A percentile compares a stretch with the other conserved stretches of the same genome.
Evolutionary conservation across 2,888 invertebrate genomes (phyloP).

Genomic region (Trichogramma evanescens): DNA sequence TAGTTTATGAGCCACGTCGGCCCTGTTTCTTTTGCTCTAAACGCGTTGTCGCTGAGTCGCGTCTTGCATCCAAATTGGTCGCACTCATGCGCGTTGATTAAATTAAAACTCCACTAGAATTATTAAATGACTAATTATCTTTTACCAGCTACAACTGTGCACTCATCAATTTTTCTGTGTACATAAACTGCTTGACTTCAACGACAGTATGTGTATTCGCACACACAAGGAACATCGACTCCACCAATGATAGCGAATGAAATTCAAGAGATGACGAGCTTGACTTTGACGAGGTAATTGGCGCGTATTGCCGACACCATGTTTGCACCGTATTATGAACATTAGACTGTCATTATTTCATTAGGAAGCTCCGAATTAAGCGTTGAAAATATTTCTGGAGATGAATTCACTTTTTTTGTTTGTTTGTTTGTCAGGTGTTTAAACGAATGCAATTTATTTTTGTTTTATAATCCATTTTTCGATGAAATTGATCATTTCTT

Average conservation of each 20-base stretch:
- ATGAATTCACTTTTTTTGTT: too few species aligned
- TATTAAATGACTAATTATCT: constrained; percentile 14
- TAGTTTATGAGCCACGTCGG: constrained; percentile 31
- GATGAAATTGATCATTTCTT: too few species aligned
- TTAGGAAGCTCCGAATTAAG: too few species aligned
- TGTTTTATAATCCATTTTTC: too few species aligned
- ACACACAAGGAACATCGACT: too few species aligned
- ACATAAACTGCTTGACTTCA: background rate
- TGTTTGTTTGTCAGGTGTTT: too few species aligned
- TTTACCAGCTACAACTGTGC: background rate
- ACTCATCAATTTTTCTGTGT: constrained; percentile 7
- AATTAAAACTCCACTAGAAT: constrained; percentile 12
- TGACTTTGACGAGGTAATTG: background rate
- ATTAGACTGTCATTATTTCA: too few species aligned
- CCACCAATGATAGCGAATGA: background rate
- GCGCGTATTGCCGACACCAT: too few species aligned
- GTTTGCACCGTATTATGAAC: too few species aligned
- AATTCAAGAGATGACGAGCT: constrained; percentile 1
- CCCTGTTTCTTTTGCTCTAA: background rate
- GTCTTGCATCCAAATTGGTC: constrained; percentile 14
- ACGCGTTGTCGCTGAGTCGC: background rate
- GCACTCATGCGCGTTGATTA: constrained; percentile 8
- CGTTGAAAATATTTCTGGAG: too few species aligned
- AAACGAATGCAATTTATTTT: too few species aligned
- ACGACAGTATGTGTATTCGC: too few species aligned